phyloP scores from a whole-genome alignment of 1,140 invertebrate genomes.

The Brachionus asplanchnoidis region DNA sequence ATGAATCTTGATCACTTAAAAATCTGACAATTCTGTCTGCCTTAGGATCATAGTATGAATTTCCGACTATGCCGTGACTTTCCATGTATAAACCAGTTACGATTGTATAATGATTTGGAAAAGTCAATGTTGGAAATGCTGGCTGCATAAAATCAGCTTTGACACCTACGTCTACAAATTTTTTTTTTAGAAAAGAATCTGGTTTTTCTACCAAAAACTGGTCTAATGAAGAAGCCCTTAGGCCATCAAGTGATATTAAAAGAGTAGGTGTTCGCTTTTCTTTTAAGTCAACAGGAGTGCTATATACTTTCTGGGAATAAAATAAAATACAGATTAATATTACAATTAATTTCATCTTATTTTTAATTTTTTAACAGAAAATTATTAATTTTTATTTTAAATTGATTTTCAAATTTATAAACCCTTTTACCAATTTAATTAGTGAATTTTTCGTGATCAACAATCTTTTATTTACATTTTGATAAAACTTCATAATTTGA shows the following conservation, averaged over 20 bases:
- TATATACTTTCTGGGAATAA: no score
- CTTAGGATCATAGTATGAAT: not conserved
- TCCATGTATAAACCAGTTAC: conserved; percentile 59
- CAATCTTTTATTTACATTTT: not conserved
- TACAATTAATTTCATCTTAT: no score
- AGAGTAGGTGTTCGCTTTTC: not conserved
- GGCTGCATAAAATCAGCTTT: conserved; percentile 64
- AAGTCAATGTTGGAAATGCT: conserved; percentile 70
- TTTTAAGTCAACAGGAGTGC: no score
- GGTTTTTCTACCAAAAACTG: conserved; percentile 52
- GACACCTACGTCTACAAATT: conserved; percentile 61
- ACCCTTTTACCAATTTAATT: no score
- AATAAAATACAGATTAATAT: no score
- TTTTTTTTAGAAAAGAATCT: conserved; percentile 59
- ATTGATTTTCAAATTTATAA: no score
- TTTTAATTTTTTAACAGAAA: no score
- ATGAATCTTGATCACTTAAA: conserved; percentile 41
- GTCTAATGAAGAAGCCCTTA: conserved; percentile 67
- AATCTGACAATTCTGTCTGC: not conserved
- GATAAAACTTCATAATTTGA: not conserved
- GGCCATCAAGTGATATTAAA: conserved; percentile 69
- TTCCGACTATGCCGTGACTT: conserved; percentile 1
- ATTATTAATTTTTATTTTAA: no score
- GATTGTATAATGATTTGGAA: conserved; percentile 74
- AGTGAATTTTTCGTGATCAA: no score